Evolutionary conservation across 1,140 invertebrate species (phyloP), one percentile per base, ranked within the genome.

Genomic region (Lethrus apterus): DNA sequence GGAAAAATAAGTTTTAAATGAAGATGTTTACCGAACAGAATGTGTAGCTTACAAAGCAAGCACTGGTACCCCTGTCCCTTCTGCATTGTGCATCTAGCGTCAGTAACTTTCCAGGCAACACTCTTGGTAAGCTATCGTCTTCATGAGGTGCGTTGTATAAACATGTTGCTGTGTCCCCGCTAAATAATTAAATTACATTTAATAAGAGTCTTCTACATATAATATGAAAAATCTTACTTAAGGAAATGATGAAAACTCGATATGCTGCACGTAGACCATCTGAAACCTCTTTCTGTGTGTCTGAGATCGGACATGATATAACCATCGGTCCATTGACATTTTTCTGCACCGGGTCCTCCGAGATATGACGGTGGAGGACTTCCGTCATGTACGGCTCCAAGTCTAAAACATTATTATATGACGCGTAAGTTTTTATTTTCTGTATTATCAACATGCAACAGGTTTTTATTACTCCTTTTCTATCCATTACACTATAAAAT

Each of bases 271-370:
- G 89, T 80, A 4, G 90, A 94, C 92, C 92, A 95, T 59, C 87
- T 77, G 74, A 95, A 95, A 10, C 92, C 92, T 62, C 92, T 83
- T 70, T 94, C 91, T 1, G 91, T 94, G 66, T 94, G 91, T 52
- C 92, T 73, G 32, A 95, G 76, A 70, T 95, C 91, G 38, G 87
- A 91, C 92, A 95, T 95, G 57, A 95, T 95, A 70, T 86, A 95
- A 30, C 92, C 92, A 64, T 95, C 92, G 65, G 93, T 89, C 91
- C 92, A 95, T 57, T 89, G 80, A 62, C 92, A 95, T 57, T 91
- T 89, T 61, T 92, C 88, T 24, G 92, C 92, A n/a, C 92, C 92
- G 1, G 92, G 92, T 43, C 92, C 91, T 42, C 92, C 92, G 3
- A 95, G 73, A 56, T 95, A 94, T 38, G 86, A 92, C 2, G 92